A percentile compares a stretch with the other conserved stretches of the same genome.
phyloP scores from a whole-genome alignment of 2,113 vertebrate genomes.

The Xiphorhynchus elegans region DNA sequence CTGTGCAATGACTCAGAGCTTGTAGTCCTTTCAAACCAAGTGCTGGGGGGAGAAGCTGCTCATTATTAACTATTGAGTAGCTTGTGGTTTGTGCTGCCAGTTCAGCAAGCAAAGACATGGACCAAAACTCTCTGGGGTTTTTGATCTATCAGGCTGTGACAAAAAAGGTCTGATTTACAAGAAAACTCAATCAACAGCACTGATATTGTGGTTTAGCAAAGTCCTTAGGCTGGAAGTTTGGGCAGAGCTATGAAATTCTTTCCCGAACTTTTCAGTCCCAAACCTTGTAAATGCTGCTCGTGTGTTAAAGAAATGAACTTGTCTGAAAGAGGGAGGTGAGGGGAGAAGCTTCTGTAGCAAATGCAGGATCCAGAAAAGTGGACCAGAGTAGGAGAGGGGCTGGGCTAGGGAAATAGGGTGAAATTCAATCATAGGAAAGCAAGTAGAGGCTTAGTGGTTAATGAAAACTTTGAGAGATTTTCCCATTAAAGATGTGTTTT shows the following conservation, averaged over 20 bases:
- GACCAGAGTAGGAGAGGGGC: not conserved
- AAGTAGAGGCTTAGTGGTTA: not conserved
- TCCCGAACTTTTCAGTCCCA: not conserved
- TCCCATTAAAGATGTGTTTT: not conserved
- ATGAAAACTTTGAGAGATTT: not conserved
- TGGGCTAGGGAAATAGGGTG: not conserved
- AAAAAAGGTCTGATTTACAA: not conserved
- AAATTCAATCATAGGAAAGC: not conserved
- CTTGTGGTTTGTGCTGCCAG: not conserved
- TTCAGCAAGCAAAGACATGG: not conserved
- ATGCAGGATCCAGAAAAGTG: not conserved
- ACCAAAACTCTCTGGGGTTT: not conserved
- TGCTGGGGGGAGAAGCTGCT: slow-evolving; percentile 16
- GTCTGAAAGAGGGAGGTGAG: not conserved
- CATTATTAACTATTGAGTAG: slow-evolving; percentile 52
- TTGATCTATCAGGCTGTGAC: not conserved
- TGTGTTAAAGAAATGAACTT: not conserved
- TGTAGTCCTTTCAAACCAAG: slow-evolving; percentile 49
- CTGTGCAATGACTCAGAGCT: slow-evolving; percentile 58
- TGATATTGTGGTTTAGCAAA: not conserved
- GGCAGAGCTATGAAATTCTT: not conserved
- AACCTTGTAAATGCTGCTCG: not conserved
- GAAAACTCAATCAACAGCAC: not conserved
- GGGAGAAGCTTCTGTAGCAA: not conserved
- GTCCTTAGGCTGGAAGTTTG: not conserved